phyloP scores from a whole-genome alignment of 2,888 invertebrate genomes.

The Pollenia angustigena region DNA sequence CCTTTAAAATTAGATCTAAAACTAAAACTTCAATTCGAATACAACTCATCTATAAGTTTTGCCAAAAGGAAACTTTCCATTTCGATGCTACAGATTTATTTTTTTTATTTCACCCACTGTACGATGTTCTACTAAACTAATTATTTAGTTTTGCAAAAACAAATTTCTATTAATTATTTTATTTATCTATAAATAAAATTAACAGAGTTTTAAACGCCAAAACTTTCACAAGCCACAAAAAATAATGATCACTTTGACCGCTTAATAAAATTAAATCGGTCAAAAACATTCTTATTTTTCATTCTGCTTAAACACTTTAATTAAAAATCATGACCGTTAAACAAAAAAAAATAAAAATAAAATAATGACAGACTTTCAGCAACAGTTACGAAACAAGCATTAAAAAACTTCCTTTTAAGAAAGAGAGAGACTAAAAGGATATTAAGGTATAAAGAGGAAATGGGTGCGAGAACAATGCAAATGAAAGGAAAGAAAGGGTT shows the following conservation, averaged over 20 bases:
- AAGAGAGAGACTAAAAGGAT: background rate
- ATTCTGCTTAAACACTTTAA: background rate
- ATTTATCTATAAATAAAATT: background rate
- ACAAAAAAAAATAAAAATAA: background rate
- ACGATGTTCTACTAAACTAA: too few species aligned
- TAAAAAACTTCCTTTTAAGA: slow-evolving; percentile 11
- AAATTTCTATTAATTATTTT: too few species aligned
- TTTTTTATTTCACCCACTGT: too few species aligned
- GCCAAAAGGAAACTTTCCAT: too few species aligned
- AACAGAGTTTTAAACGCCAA: background rate
- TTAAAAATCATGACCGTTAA: slow-evolving; percentile 11
- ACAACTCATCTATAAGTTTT: too few species aligned
- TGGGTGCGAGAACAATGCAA: background rate
- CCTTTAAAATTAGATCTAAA: too few species aligned
- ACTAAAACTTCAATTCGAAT: too few species aligned
- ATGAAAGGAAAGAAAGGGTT: background rate
- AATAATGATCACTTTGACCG: background rate
- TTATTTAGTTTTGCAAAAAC: too few species aligned
- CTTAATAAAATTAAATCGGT: slow-evolving; percentile 11
- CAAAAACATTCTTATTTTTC: background rate
- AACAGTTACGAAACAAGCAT: background rate
- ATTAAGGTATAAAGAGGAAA: background rate
- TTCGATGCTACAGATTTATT: too few species aligned
- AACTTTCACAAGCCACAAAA: slow-evolving; percentile 3
- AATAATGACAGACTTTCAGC: background rate